phyloP scores from a whole-genome alignment of 2,888 invertebrate genomes.

The Mantis religiosa region DNA sequence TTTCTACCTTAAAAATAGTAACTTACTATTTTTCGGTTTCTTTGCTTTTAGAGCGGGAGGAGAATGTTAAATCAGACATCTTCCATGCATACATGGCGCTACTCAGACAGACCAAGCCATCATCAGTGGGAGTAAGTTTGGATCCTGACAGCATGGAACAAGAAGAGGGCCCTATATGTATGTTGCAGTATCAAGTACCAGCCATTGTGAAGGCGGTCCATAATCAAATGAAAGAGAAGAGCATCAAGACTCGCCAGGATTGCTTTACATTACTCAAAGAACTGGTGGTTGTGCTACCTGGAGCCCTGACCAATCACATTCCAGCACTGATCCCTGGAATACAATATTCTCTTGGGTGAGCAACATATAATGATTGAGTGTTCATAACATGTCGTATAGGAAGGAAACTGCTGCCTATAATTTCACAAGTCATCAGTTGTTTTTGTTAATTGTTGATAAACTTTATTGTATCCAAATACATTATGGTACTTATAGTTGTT shows the following conservation, averaged over 20 bases:
- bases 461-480: too few species aligned
- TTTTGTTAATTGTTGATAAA: too few species aligned
- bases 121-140: slow-evolving; percentile 57
- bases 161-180: slow-evolving; percentile 53
- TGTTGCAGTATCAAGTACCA: slow-evolving; percentile 50
- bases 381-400: too few species aligned
- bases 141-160: slow-evolving; percentile 70
- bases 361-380: neutral
- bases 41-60: slow-evolving; percentile 77
- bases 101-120: slow-evolving; percentile 81
- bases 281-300: slow-evolving; percentile 82
- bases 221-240: slow-evolving; percentile 78
- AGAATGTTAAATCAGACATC: slow-evolving; percentile 98
- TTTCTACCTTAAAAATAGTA: too few species aligned
- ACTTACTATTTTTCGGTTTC: neutral
- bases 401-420: too few species aligned
- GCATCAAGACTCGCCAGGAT: slow-evolving; percentile 84
- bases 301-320: slow-evolving; percentile 80
- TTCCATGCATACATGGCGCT: slow-evolving; percentile 94
- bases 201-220: slow-evolving; percentile 84
- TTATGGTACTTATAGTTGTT: too few species aligned
- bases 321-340: slow-evolving; percentile 84
- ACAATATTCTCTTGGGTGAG: slow-evolving; percentile 71
- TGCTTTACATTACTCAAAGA: slow-evolving; percentile 89
- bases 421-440: too few species aligned